phyloP scores from a whole-genome alignment of 2,113 vertebrate species.

The Beaufortia kweichowensis region DNA sequence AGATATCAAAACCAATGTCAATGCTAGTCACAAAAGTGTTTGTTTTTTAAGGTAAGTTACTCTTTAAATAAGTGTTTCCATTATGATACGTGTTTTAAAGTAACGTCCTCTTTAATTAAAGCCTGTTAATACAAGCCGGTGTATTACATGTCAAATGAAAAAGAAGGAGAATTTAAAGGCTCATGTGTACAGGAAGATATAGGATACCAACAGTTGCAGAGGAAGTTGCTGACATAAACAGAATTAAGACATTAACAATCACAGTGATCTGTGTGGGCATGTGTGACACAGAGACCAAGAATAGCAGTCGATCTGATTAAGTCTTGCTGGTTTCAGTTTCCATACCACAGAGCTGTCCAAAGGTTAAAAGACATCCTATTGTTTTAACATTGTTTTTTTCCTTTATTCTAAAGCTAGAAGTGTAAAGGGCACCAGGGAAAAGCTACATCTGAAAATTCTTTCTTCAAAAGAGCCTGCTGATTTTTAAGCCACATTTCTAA shows the following conservation, averaged over 20 bases:
- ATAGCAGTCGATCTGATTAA: conserved; percentile 22
- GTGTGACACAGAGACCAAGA: conserved; percentile 17
- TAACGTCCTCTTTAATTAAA: conserved; percentile 17
- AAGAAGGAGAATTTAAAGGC: conserved; percentile 1
- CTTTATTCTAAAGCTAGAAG: background rate
- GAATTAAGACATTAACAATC: conserved; percentile 20
- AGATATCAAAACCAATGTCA: too few species aligned
- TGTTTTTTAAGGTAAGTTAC: background rate
- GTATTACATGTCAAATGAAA: conserved; percentile 23
- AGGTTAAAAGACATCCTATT: conserved; percentile 33
- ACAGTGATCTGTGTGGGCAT: background rate
- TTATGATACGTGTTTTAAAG: conserved; percentile 12
- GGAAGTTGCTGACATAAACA: conserved; percentile 30
- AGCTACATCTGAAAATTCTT: background rate
- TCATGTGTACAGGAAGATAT: background rate
- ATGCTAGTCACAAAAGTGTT: background rate
- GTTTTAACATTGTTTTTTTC: conserved; percentile 16
- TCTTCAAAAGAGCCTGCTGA: background rate
- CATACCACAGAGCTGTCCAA: background rate
- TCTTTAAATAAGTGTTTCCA: conserved; percentile 2
- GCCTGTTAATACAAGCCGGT: background rate
- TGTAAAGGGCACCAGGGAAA: background rate
- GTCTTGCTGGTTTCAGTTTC: conserved; percentile 17
- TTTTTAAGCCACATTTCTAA: background rate
- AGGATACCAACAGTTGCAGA: conserved; percentile 1